Base-by-base conservation (phyloP, 2,797 vertebrate species). In the Bovichtus variegatus region DNA sequence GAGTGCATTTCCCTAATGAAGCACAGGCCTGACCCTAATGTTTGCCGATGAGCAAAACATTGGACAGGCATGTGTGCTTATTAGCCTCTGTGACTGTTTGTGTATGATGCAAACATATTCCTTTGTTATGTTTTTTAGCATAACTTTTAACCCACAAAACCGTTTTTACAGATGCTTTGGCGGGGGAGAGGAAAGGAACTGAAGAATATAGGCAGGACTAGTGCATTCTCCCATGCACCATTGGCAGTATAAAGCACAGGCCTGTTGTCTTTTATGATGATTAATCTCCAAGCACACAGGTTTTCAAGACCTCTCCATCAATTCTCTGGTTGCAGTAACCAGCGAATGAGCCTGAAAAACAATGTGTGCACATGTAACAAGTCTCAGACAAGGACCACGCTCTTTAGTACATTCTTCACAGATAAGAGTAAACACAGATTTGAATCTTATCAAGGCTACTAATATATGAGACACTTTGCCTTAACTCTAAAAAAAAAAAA, bases 1-100 rank as follows among this genome's bases (percentile, higher is more conserved):
- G 87, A 94, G 84, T 84, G 90, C 85, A 87, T 94, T 91, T 89
- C 85, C 71, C 78, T 92, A 91, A 94, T 92, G 85, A 94, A 92
- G 91, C 62, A 85, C 90, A 90, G 89, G 73, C 69, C 83, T 83
- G 85, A 91, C 83, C 82, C 77, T 78, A 62, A 85, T 76, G 81
- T 80, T 76, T 55, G 55, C 43, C 49, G 75, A 60, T 31, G 63
- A 9, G 40, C 69, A 78, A 78, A 77, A 70, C 59, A 75, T 19
- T 51, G 55, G 63, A 41, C 73, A 64, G 54, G 54, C 62, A 76
- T 74, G 23, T 85, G 41, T 49, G 40, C 27, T 60, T 55, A 29
- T 62, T 59, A 50, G 64, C 46, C 61, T 73, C 53, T 61, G 38
- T 53, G 58, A 40, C 47, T 58, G 12, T 7, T 78, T 54, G 23